These are phyloP conservation scores for Synanthedon andrenaeformis DNA, from an alignment of 2,888 invertebrate species.

Conservation along the genomic window DNA sequence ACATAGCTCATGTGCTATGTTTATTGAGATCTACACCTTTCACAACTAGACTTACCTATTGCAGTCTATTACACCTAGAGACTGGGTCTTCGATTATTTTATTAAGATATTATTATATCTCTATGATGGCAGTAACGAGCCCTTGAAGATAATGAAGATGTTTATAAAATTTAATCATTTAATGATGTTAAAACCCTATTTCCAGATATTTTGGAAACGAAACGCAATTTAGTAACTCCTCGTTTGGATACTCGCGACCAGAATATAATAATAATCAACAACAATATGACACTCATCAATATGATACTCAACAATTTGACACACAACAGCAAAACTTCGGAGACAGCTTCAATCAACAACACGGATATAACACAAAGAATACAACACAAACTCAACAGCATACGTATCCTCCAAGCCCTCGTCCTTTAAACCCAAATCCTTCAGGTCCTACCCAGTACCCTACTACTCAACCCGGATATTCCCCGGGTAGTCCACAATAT, in stretches of 20 bases:
- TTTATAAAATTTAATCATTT: constrained; percentile 1
- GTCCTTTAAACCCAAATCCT: not conserved
- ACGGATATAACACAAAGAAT: not conserved
- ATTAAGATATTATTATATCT: too few species aligned
- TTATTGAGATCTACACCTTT: too few species aligned
- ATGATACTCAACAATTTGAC: constrained; percentile 11
- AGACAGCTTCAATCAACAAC: not conserved
- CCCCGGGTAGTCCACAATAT: not conserved
- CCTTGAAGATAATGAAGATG: not conserved
- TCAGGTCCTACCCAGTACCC: too few species aligned
- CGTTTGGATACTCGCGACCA: constrained; percentile 5
- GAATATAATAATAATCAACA: not conserved
- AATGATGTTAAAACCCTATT: constrained; percentile 1
- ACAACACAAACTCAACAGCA: not conserved
- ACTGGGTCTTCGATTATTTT: too few species aligned
- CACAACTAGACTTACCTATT: too few species aligned
- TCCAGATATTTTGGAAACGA: constrained; percentile 14
- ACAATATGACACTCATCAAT: constrained; percentile 15
- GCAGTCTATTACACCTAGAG: too few species aligned
- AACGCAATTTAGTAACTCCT: constrained; percentile 5
- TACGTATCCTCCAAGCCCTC: not conserved
- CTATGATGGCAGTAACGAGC: too few species aligned
- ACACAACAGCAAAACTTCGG: not conserved
- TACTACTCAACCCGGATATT: not conserved
- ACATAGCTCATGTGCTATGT: too few species aligned